Evolutionary conservation across 2,113 vertebrate species (phyloP), one percentile per base, ranked within the genome.

Genomic region (Anhinga rufa): DNA sequence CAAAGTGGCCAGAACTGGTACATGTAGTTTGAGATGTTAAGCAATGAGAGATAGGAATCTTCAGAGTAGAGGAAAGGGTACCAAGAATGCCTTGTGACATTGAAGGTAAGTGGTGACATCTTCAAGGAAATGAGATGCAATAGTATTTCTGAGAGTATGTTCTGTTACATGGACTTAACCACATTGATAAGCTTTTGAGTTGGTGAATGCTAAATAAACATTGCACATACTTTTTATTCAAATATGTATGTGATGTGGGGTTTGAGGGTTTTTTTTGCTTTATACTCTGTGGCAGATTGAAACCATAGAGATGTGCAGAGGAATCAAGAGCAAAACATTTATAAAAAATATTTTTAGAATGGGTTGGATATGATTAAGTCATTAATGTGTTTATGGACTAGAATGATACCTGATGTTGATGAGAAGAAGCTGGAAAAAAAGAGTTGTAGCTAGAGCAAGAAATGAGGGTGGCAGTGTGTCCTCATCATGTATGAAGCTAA

Each of bases 301-400:
- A 93, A 46, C 66, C 5, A 7, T 5, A 57, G 36, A 74, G 28
- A n/a, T 60, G 49, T 17, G 42, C 17, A 54, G 60, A 60, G 69
- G 42, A 86, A 55, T 46, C 17, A 58, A 74, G 32, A 78, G 54
- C 38, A 65, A 92, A 82, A 36, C 49, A 32, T 38, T 42, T 62
- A 15, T 69, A 21, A 52, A 64, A 74, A 74, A 18, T 65, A 12
- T 12, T 75, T 79, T 10, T 49, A 52, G 34, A 20, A 40, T 51
- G 44, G 8, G 8, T 21, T 80, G 29, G 1, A 0, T 61, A 14
- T 9, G 10, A 60, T 75, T 71, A 72, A 64, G 12, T 66, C 0
- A 4, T 7, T 31, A 48, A 14, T 0, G 0, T 55, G 13, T 57
- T 62, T 48, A 58, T 62, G 58, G 15, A 32, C 29, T 60, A 40